Evolutionary conservation across 2,888 invertebrate species (phyloP).

Genomic region (Polydrusus cervinus): DNA sequence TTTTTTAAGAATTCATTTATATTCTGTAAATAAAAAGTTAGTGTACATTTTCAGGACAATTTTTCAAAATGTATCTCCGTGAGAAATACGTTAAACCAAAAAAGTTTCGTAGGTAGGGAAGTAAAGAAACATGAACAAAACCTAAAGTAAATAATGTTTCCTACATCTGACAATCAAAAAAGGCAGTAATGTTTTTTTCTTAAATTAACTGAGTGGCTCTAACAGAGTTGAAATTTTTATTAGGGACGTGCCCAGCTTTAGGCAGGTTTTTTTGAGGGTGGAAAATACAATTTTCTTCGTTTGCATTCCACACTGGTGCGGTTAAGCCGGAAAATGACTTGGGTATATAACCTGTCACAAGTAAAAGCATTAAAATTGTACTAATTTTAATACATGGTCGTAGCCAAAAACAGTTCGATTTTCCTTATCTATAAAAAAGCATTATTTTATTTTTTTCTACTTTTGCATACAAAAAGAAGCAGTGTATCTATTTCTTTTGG

Average conservation of each 20-base stretch:
- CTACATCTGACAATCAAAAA: slow-evolving; percentile 19
- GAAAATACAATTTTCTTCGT: slow-evolving; percentile 42
- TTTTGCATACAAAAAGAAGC: too few species aligned
- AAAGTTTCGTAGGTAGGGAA: too few species aligned
- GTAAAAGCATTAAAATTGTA: slow-evolving; percentile 22
- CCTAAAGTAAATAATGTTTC: not conserved
- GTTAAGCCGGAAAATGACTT: slow-evolving; percentile 25
- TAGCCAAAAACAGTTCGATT: not conserved
- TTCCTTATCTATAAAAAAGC: too few species aligned
- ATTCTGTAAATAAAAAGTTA: too few species aligned
- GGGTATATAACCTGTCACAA: slow-evolving; percentile 25
- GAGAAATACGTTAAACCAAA: too few species aligned
- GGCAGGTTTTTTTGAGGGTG: slow-evolving; percentile 17
- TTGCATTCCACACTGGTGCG: slow-evolving; percentile 32
- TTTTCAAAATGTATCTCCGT: too few species aligned
- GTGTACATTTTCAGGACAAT: too few species aligned
- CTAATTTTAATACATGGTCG: not conserved
- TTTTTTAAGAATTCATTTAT: too few species aligned
- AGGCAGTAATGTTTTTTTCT: slow-evolving; percentile 18
- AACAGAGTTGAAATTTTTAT: slow-evolving; percentile 41
- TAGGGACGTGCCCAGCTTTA: slow-evolving; percentile 34
- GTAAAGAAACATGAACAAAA: too few species aligned
- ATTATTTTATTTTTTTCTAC: too few species aligned
- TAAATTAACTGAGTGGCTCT: slow-evolving; percentile 28
- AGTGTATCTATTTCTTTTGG: too few species aligned